phyloP scores from a whole-genome alignment of 1,140 invertebrate species.

The Zaprionus tsacasi region DNA sequence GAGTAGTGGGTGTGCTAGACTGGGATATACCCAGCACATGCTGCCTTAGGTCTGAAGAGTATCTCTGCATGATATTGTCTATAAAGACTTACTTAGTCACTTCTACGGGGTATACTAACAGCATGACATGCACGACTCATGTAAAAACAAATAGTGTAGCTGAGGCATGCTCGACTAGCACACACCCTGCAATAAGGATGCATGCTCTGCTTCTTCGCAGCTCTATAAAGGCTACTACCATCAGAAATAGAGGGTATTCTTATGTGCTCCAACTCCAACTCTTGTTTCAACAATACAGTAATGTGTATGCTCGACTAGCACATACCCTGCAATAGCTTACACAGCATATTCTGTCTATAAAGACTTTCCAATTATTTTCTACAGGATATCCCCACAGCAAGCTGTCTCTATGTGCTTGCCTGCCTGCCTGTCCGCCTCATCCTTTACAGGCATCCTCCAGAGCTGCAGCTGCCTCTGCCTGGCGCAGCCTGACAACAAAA shows the following conservation, averaged over 20 bases:
- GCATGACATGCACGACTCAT: too few species aligned
- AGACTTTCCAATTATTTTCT: neutral
- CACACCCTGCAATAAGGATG: neutral
- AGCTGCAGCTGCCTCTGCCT: conserved; percentile 12
- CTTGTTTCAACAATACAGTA: too few species aligned
- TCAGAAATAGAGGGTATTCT: neutral
- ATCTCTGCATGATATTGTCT: too few species aligned
- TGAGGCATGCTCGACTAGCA: neutral
- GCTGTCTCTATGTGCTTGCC: neutral
- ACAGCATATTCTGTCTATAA: neutral
- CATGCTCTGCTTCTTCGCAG: neutral
- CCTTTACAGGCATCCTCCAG: neutral
- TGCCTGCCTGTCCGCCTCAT: neutral
- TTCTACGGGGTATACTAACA: too few species aligned
- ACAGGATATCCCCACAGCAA: neutral
- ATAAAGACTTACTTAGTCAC: too few species aligned
- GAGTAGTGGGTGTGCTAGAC: neutral
- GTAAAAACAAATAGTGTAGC: too few species aligned
- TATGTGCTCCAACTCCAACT: too few species aligned
- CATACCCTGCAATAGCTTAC: neutral
- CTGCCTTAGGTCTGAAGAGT: too few species aligned
- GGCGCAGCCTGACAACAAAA: conserved; percentile 47
- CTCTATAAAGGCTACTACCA: neutral
- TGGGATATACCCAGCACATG: neutral
- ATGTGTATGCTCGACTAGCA: neutral